Base-by-base conservation (phyloP, 2,797 vertebrate species). In the Cetoscarus ocellatus region DNA sequence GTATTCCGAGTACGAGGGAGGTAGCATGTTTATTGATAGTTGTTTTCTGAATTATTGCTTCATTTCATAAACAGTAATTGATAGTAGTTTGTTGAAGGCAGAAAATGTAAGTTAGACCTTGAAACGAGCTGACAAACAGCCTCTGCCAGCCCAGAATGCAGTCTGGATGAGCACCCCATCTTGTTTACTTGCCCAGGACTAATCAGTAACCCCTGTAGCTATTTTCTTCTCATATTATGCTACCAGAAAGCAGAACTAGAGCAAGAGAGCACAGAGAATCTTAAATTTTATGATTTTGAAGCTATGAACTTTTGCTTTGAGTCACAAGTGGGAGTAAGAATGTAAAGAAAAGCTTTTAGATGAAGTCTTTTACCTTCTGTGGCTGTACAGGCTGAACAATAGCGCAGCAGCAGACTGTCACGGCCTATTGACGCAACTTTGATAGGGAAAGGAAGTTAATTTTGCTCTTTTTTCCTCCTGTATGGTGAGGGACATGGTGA, bases 141-240 rank as follows among this genome's bases (percentile, higher is more conserved):
- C 35, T 54, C 59, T 10, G 58, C 45, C 50, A 36, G 14, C 4
- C 7, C 7, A 59, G 18, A 47, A 78, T 67, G 57, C 60, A 66
- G 56, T 48, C 47, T 55, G 52, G 27, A 65, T 6, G 10, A 59
- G 34, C 12, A 18, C 48, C n/a, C 40, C n/a, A 19, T 43, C 57
- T 59, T 78, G 69, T 82, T 86, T 74, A 75, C 67, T 53, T 13
- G 48, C 56, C 34, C 55, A 40, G 9, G 18, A 38, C 45, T 72
- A 78, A 73, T 77, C 61, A 77, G 38, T 15, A 62, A 39, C 43
- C 62, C 48, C 67, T 42, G 74, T 59, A 77, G 62, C 47, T 57
- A 55, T 70, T 73, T 66, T 48, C 60, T 8, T 1, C 43, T 61
- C 38, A 6, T 43, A 34, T 43, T 65, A 64, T 66, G 67, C 61